These are phyloP conservation scores for Lamprologus tigripictilis DNA, from an alignment of 2,113 vertebrate genomes.

Conservation along the genomic window DNA sequence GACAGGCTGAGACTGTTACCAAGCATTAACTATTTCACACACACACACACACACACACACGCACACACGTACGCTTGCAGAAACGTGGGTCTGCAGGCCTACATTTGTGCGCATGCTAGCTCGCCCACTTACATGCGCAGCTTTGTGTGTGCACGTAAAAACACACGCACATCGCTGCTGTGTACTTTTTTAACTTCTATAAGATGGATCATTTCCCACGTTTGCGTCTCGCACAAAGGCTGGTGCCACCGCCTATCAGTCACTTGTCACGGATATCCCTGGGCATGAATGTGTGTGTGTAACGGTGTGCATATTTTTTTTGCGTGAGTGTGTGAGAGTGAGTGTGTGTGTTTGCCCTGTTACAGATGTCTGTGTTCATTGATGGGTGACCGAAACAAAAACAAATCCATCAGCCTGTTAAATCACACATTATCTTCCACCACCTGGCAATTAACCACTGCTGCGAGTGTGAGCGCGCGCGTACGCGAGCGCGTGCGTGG, in stretches of 20 bases:
- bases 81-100: neutral
- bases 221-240: conserved; percentile 15
- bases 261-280: conserved; percentile 41
- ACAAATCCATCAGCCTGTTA: conserved; percentile 68
- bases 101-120: neutral
- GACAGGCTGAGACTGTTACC: conserved; percentile 26
- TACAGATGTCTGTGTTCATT: conserved; percentile 64
- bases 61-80: neutral
- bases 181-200: neutral
- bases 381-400: conserved; percentile 67
- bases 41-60: neutral
- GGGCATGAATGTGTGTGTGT: conserved; percentile 3
- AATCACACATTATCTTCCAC: conserved; percentile 69
- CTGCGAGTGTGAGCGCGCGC: conserved; percentile 21
- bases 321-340: neutral
- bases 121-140: neutral
- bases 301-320: neutral
- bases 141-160: neutral
- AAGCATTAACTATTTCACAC: conserved; percentile 33
- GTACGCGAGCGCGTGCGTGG: neutral
- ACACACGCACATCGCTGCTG: neutral
- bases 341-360: conserved; percentile 12
- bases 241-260: conserved; percentile 13
- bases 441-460: conserved; percentile 69
- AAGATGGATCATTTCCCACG: conserved; percentile 18